These are phyloP conservation scores for Micrasema longulum DNA, from an alignment of 1,140 invertebrate species.

Conservation along the genomic window DNA sequence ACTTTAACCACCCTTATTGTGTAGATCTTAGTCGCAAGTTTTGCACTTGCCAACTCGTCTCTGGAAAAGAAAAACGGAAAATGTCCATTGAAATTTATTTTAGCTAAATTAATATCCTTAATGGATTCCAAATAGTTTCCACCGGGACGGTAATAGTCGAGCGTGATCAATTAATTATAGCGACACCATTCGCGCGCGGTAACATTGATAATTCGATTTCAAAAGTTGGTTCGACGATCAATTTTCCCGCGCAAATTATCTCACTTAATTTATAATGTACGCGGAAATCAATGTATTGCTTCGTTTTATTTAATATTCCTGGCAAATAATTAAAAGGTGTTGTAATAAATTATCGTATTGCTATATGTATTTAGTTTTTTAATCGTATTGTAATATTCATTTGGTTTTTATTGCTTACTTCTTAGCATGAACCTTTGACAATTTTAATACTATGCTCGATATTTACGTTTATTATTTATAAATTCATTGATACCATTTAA, in stretches of 20 bases:
- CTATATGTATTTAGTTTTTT: too few species aligned
- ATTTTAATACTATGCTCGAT: too few species aligned
- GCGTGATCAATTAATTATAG: conserved; percentile 38
- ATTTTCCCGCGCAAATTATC: conserved; percentile 30
- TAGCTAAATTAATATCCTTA: conserved; percentile 47
- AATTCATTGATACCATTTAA: too few species aligned
- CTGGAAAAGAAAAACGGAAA: conserved; percentile 26
- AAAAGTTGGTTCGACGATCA: conserved; percentile 30
- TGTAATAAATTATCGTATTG: too few species aligned
- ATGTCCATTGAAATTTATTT: conserved; percentile 45
- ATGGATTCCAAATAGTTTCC: conserved; percentile 49
- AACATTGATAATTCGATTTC: conserved; percentile 38
- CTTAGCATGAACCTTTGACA: too few species aligned
- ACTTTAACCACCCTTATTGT: too few species aligned
- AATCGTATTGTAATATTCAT: too few species aligned
- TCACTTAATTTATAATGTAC: conserved; percentile 19
- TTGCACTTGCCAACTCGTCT: conserved; percentile 41
- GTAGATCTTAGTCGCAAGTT: neutral
- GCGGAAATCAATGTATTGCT: conserved; percentile 14
- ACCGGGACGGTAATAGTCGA: conserved; percentile 27
- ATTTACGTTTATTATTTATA: too few species aligned
- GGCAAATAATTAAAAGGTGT: too few species aligned
- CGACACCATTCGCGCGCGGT: conserved; percentile 15
- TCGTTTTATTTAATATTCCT: too few species aligned
- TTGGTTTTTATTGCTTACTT: too few species aligned